phyloP scores from a whole-genome alignment of 2,113 vertebrate genomes.

The Xenus cinereus region DNA sequence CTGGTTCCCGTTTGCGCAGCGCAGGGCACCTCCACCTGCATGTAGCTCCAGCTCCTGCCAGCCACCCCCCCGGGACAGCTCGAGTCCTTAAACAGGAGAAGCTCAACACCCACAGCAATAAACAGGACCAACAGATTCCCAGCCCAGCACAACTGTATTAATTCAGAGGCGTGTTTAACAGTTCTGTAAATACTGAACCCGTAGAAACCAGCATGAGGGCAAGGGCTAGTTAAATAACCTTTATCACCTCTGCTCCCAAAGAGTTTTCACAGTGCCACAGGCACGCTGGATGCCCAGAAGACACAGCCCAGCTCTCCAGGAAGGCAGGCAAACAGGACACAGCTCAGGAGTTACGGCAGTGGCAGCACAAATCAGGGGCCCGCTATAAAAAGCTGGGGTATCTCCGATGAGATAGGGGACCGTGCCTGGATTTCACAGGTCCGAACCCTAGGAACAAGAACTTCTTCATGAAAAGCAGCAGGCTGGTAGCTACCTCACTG shows the following conservation, averaged over 20 bases:
- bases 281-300: background rate
- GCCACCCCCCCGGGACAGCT: accelerated
- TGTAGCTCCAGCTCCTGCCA: background rate
- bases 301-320: background rate
- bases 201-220: background rate
- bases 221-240: background rate
- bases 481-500: background rate
- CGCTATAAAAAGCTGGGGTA: background rate
- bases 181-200: background rate
- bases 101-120: background rate
- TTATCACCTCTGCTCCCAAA: background rate
- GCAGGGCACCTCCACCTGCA: background rate
- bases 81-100: accelerated
- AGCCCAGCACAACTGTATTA: background rate
- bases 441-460: background rate
- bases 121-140: background rate
- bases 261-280: background rate
- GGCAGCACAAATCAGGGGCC: background rate
- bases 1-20: accelerated
- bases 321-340: background rate
- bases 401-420: background rate
- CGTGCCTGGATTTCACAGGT: background rate
- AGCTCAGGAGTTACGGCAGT: background rate
- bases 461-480: background rate
- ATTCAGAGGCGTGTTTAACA: background rate